Base-by-base conservation (phyloP, 2,888 invertebrate species). In the Junonia oenone region DNA sequence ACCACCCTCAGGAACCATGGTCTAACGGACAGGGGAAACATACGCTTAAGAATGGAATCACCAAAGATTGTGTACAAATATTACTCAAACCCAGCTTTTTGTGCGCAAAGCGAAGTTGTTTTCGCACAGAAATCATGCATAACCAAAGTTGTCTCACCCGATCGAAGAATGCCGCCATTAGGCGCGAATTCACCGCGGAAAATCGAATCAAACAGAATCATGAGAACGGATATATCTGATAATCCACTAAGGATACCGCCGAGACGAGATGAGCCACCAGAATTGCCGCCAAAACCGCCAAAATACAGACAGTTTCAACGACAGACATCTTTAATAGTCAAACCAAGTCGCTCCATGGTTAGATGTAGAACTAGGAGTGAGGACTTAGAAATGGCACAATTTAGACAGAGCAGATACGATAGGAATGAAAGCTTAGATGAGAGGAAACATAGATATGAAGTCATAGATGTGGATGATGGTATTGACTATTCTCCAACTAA, bases 81-180 rank as follows among this genome's bases (percentile, higher is more conserved):
- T 68, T 96, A 96, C 69, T 93, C 94, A 5, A 96, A 96, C 74
- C 95, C 95, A 51, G 95, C 95, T 0, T 96, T 96, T 73, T 95
- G 95, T 73, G 93, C 94, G 26, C 93, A 95, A 80, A 95, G 95
- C 73, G 95, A 96, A 71, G 93, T 81, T 63, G 68, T 85, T 27
- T 90, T 84, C 57, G 77, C 77, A 8, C 87, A 91, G 59, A 89
- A 89, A 51, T 76, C 78, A 71, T 81, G 83, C 35, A 66, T 80
- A 8, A 76, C 80, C 0, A 82, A 82, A 57, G 71, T 85, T 0
- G 70, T 73, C 1, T 74, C 78, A 1, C 81, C 83, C 0, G 76
- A 81, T 13, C 69, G 77, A 13, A 70, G 72, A 66, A 91, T 87
- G 76, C 72, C 86, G 0, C 91, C 89, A 0, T 62, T 90, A 29